These are phyloP conservation scores for Patagioenas fasciata DNA, from an alignment of 2,113 vertebrate genomes.

Conservation along the genomic window DNA sequence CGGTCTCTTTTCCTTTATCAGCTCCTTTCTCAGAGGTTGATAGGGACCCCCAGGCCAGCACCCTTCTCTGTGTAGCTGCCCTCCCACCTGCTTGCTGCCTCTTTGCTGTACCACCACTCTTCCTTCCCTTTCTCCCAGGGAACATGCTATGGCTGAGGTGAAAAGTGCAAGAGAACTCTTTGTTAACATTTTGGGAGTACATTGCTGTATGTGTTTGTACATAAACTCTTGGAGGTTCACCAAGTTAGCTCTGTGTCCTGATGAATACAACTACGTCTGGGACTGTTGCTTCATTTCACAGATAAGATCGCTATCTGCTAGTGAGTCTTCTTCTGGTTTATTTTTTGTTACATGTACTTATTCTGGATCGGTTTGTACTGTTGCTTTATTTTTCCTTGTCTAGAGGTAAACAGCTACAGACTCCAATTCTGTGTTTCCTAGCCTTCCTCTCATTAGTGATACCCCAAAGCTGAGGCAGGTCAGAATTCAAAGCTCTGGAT, in stretches of 20 bases:
- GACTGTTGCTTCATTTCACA: neutral
- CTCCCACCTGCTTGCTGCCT: neutral
- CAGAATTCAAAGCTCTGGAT: neutral
- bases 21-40: neutral
- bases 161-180: neutral
- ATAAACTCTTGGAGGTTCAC: neutral
- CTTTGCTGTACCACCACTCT: accelerated
- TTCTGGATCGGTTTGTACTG: neutral
- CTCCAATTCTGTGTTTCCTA: neutral
- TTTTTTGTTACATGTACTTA: neutral
- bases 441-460: neutral
- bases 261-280: neutral
- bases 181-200: neutral
- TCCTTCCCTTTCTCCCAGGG: neutral
- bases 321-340: neutral
- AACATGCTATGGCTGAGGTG: accelerated
- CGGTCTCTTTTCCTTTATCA: neutral
- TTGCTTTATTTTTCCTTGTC: neutral
- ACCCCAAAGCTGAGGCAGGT: accelerated
- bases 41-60: neutral
- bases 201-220: neutral
- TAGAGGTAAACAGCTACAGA: neutral
- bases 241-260: neutral
- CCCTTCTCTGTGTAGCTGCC: neutral
- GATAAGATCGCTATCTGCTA: neutral